A percentile compares a stretch with the other conserved stretches of the same genome.
Evolutionary conservation across 2,888 invertebrate species (phyloP).

Genomic region (Shargacucullia verbasci): DNA sequence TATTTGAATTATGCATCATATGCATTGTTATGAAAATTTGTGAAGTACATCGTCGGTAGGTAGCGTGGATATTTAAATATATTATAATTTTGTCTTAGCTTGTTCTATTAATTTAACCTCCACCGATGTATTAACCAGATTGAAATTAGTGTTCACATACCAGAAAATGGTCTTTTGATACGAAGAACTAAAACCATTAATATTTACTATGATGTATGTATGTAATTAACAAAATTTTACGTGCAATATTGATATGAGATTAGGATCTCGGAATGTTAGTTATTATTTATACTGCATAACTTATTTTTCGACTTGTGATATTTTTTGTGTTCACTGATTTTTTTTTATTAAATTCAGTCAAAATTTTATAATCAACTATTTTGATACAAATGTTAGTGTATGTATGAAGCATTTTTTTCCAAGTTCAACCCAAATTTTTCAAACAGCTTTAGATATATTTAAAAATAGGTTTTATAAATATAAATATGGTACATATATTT

Average conservation of each 20-base stretch:
- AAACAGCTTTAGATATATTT: neutral
- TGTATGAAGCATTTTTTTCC: too few relatives aligned
- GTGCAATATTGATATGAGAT: constrained; percentile 39
- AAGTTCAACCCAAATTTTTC: too few relatives aligned
- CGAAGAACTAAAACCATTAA: neutral
- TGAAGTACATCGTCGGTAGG: constrained; percentile 28
- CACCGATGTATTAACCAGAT: constrained; percentile 3
- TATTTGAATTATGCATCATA: constrained; percentile 40
- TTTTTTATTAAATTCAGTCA: constrained; percentile 17
- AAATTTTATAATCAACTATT: constrained; percentile 4
- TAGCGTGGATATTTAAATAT: constrained; percentile 29
- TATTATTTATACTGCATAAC: neutral
- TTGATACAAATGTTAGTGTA: too few relatives aligned
- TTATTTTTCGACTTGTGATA: constrained; percentile 38
- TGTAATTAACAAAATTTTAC: constrained; percentile 15
- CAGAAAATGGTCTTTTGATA: neutral
- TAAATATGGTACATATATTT: constrained; percentile 1
- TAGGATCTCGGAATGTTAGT: constrained; percentile 34
- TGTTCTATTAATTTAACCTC: neutral
- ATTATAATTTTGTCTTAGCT: constrained; percentile 12
- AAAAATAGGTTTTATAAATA: neutral
- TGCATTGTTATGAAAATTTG: constrained; percentile 35
- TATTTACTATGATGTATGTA: constrained; percentile 1
- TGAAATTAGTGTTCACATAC: constrained; percentile 4
- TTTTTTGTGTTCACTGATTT: constrained; percentile 42